Evolutionary conservation across 2,888 invertebrate genomes (phyloP), one percentile per base, ranked within the genome.

Genomic region (Phengaris alcon): DNA sequence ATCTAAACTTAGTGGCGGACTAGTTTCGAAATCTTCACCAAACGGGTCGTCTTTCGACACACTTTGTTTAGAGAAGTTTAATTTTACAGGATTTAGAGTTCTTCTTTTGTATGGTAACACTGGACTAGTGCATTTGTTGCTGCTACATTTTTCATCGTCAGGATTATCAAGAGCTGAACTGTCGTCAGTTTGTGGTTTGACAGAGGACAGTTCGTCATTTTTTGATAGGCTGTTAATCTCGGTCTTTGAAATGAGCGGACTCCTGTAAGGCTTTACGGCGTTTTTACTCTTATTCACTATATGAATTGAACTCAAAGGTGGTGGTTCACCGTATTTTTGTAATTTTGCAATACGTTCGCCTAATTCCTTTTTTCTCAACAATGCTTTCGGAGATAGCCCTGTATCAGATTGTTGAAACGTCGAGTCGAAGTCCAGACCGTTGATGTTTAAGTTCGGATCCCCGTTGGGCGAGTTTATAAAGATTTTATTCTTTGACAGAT

Each of bases 271-370:
- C 68, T 82, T 89, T 0, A 87, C 81, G 0, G 90, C 87, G 64
- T 86, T 84, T 82, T 83, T 87, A 0, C 89, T 88, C 78, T 82
- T 87, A 76, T 93, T 90, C 76, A 88, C 84, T 6, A 93, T 87
- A 77, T 88, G 85, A 35, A 95, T 87, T 0, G 93, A 89, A n/a
- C 92, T 90, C n/a, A 95, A 82, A 1, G 94, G 90, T 0, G 95
- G 94, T 0, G 95, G 93, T 81, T 94, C 93, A 0, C 94, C 95
- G 70, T 95, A 95, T 81, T 87, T 87, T 84, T 90, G 90, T 74
- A 95, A 82, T 83, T 86, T 94, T 2, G 93, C 91, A 7, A 95
- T 89, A 80, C 91, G 93, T 76, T 90, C 89, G 12, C 87, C 85
- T 0, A 90, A 83, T 76, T 84, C 85, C 51, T 83, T 86, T 79